Percentiles rank a stretch among this genome's conserved stretches.
Conservation (phyloP, 2,888 invertebrate species). For the Erebia epiphron region DNA sequence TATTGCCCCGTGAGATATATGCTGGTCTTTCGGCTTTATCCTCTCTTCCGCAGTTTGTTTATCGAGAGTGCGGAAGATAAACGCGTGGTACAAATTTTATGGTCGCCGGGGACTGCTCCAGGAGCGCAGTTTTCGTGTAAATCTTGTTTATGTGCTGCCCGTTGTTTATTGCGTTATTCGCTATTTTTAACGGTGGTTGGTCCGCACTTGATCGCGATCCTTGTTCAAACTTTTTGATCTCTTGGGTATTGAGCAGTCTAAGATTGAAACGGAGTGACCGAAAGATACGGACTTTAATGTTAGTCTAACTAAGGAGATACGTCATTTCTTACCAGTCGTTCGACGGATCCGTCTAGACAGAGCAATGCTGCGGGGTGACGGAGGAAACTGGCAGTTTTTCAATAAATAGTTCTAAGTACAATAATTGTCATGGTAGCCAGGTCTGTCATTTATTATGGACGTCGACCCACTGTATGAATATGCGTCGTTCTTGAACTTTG, state of each 20-base stretch:
- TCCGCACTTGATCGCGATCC: not conserved
- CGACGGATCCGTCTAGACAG: no score
- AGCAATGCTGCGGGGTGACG: no score
- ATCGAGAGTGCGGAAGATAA: constrained; percentile 64
- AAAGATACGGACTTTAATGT: not conserved
- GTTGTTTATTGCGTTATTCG: constrained; percentile 20
- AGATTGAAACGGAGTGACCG: not conserved
- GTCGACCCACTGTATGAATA: no score
- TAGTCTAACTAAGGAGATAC: no score
- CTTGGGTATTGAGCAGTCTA: not conserved
- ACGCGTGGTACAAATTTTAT: constrained; percentile 71
- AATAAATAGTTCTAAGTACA: no score
- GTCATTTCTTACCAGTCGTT: no score
- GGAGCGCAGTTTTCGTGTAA: constrained; percentile 61
- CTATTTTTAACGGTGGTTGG: not conserved
- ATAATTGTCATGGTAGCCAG: no score
- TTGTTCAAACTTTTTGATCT: constrained; percentile 2
- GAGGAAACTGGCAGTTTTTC: no score
- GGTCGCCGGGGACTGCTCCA: constrained; percentile 55
- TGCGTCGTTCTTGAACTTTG: no score
- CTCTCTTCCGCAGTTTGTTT: constrained; percentile 73
- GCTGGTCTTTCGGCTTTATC: constrained; percentile 74
- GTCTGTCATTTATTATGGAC: no score
- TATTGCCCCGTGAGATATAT: constrained; percentile 75
- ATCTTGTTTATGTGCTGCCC: constrained; percentile 69